Percentiles rank a stretch among this genome's conserved stretches.
phyloP scores from a whole-genome alignment of 2,113 vertebrate species.

The Erythrolamprus reginae region DNA sequence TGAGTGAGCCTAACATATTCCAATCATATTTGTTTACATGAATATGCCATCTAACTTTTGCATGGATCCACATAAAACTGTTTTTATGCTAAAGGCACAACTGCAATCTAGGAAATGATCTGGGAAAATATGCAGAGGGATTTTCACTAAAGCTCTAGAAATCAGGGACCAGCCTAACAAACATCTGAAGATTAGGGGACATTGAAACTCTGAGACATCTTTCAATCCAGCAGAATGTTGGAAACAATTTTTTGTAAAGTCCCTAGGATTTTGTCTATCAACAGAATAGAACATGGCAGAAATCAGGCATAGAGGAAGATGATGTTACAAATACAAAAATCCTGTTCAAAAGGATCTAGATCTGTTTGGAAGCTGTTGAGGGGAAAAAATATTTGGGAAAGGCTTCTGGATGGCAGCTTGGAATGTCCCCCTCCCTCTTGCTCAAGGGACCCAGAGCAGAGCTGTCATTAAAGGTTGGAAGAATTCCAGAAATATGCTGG shows the following conservation, averaged over 20 bases:
- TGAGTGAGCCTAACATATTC: constrained; percentile 44
- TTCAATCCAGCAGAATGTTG: not conserved
- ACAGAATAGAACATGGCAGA: not conserved
- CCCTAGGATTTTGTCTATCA: not conserved
- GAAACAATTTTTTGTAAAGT: not conserved
- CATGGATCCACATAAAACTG: constrained; percentile 27
- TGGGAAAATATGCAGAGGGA: constrained; percentile 44
- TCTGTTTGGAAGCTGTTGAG: not conserved
- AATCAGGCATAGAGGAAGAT: not conserved
- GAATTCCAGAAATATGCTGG: not conserved
- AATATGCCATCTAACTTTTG: constrained; percentile 52
- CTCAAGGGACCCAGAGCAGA: not conserved
- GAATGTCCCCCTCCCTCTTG: not conserved
- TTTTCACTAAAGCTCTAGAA: constrained; percentile 9
- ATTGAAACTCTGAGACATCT: not conserved
- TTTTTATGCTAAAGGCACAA: constrained; percentile 40
- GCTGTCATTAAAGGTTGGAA: not conserved
- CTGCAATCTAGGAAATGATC: constrained; percentile 42
- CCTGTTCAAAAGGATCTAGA: not conserved
- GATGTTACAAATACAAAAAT: not conserved
- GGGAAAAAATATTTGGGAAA: not conserved
- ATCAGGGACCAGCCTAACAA: not conserved
- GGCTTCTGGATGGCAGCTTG: not conserved
- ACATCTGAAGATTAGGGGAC: not conserved
- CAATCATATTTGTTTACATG: constrained; percentile 64